Evolutionary conservation across 92 coral and sea anemone species (phyloP).

Genomic region (Bergia sp.): DNA sequence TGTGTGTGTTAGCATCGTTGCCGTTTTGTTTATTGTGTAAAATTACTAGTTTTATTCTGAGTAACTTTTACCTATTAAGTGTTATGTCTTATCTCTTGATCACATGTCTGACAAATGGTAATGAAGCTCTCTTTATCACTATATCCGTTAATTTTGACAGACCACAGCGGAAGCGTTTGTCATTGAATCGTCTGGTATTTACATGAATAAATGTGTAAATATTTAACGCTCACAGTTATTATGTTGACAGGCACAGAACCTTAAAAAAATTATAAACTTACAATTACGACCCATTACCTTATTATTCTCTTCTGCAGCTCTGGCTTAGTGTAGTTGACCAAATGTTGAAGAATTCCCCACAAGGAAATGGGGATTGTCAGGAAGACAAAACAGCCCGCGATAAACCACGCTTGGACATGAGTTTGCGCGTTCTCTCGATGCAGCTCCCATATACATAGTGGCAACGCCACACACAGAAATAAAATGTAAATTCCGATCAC

Average conservation of each 20-base stretch:
- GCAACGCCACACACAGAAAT: conserved; percentile 84
- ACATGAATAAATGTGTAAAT: no score
- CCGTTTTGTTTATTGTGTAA: no score
- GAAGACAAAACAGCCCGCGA: conserved; percentile 89
- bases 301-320: conserved; percentile 86
- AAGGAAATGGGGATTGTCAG: conserved; percentile 85
- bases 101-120: no score
- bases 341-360: conserved; percentile 92
- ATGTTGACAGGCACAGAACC: neutral
- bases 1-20: no score
- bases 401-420: conserved; percentile 93
- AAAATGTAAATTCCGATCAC: conserved; percentile 74
- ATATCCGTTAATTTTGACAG: no score
- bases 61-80: no score
- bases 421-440: conserved; percentile 79
- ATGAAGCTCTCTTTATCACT: no score
- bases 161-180: no score
- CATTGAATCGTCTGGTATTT: no score
- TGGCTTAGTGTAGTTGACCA: conserved; percentile 88
- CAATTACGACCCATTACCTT: conserved; percentile 50
- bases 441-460: conserved; percentile 87
- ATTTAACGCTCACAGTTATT: no score
- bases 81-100: no score
- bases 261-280: neutral
- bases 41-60: no score